Evolutionary conservation across 2,113 vertebrate species (phyloP), one percentile per base, ranked within the genome.

Genomic region (Daubentonia madagascariensis): DNA sequence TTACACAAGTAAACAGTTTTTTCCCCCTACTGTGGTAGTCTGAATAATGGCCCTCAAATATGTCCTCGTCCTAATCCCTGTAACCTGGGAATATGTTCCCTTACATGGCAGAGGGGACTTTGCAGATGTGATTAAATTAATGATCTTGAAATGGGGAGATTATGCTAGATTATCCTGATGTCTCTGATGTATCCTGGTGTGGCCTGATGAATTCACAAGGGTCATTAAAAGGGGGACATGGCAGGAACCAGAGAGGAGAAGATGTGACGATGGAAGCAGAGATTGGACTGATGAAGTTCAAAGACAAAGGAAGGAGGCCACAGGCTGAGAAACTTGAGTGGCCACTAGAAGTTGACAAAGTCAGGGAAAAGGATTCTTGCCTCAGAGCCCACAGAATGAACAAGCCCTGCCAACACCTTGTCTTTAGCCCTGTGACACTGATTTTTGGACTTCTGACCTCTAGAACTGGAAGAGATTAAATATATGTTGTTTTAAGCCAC

Each of bases 251-350:
- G 57, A 61, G 50, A 75, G 79, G 76, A 40, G 22, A 30, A 57
- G 43, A 54, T 23, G 54, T 45, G 65, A 17, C 3, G 25, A 75
- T 1, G 43, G 72, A 67, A 30, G n/a, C 30, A 18, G 91, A 57
- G 68, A 28, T 1, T 18, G 45, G 35, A 16, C 12, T 2, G 48
- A 43, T 23, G 28, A 0, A 7, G 17, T 12, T 6, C 17, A 43
- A 37, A 13, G 81, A 35, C 0, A 35, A 81, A 54, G 67, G 28
- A 52, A 40, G 40, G 40, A 52, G 35, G 16, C n/a, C 54, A 80
- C 22, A 17, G 54, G 54, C 54, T 28, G 43, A 23, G 72, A 57
- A 37, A 8, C 23, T 12, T 40, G 63, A 43, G 45, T 45, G 85
- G 63, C 63, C 45, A 9, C 57, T 25, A 10, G 78, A 50, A 45